Evolutionary conservation across 2,888 invertebrate genomes (phyloP).

Genomic region (Cephus rjabovi): DNA sequence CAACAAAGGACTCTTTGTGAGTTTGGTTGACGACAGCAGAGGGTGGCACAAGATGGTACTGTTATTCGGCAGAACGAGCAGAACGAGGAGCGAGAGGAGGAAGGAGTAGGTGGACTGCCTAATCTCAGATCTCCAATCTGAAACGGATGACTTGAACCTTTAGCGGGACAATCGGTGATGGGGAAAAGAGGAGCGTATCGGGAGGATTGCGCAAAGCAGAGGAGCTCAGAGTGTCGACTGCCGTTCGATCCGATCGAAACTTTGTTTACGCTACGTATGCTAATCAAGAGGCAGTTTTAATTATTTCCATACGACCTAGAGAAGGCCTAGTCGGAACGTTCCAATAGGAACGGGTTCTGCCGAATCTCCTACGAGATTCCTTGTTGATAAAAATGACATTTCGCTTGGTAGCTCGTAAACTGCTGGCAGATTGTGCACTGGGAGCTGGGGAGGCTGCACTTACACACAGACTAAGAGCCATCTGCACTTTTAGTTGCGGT

Average conservation of each 20-base stretch:
- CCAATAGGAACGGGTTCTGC: slow-evolving; percentile 16
- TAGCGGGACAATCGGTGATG: not conserved
- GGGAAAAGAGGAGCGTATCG: not conserved
- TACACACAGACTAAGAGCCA: not conserved
- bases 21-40: not conserved
- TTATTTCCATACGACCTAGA: slow-evolving; percentile 33
- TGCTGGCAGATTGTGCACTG: not conserved
- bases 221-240: not conserved
- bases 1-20: not conserved
- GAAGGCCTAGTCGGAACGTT: slow-evolving; percentile 25
- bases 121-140: not conserved
- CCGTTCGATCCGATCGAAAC: not conserved
- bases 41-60: not conserved
- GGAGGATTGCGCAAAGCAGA: not conserved
- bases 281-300: slow-evolving; percentile 29
- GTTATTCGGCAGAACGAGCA: no score
- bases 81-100: not conserved
- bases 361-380: slow-evolving; percentile 10
- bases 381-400: slow-evolving; percentile 3
- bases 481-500: not conserved
- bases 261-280: slow-evolving; percentile 46
- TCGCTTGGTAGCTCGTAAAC: not conserved
- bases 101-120: not conserved
- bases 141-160: not conserved
- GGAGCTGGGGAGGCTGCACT: not conserved